Percentiles rank a stretch among this genome's conserved stretches.
Conservation (phyloP, 2,797 vertebrate species). For the Chloroceryle inda region DNA sequence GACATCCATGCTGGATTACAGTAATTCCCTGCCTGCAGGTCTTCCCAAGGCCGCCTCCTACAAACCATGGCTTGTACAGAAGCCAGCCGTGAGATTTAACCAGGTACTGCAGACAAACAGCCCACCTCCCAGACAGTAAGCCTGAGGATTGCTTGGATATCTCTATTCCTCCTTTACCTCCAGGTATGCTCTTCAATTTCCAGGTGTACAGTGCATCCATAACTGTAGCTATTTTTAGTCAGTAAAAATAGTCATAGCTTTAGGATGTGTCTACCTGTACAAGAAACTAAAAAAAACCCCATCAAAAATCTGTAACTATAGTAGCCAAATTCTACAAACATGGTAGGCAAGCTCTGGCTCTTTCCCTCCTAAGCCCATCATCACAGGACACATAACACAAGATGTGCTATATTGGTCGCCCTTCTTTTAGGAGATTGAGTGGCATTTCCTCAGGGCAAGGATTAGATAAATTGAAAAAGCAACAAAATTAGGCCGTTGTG, state of each 20-base stretch:
- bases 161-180: neutral
- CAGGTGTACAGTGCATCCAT: neutral
- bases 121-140: neutral
- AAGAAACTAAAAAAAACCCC: neutral
- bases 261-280: neutral
- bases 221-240: neutral
- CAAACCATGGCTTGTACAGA: neutral
- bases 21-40: conserved; percentile 40
- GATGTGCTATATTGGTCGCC: neutral
- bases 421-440: neutral
- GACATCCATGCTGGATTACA: conserved; percentile 49
- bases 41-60: neutral
- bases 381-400: neutral
- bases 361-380: neutral
- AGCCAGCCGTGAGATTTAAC: neutral
- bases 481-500: neutral
- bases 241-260: neutral
- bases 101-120: neutral
- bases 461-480: neutral
- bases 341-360: neutral
- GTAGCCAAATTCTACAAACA: neutral
- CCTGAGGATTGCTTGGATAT: neutral
- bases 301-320: neutral
- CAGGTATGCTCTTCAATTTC: neutral
- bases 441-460: neutral